These are phyloP conservation scores for Ethmia dodecea DNA, from an alignment of 2,888 invertebrate species.

Conservation along the genomic window DNA sequence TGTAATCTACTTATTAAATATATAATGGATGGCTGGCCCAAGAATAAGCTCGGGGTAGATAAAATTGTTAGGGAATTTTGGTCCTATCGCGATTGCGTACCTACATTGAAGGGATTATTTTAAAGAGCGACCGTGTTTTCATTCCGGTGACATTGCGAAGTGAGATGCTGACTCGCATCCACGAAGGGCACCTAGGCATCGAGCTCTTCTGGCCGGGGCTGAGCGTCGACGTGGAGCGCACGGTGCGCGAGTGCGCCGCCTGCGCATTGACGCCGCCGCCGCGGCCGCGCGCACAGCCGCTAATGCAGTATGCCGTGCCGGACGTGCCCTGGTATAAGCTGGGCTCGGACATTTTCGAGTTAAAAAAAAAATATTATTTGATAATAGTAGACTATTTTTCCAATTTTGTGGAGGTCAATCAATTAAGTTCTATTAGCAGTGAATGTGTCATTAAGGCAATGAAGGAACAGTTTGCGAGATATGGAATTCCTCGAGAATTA, in stretches of 20 bases:
- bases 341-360: background rate
- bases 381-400: background rate
- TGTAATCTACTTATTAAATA: slow-evolving; percentile 12
- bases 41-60: slow-evolving; percentile 8
- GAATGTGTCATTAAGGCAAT: background rate
- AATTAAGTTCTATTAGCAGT: background rate
- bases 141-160: slow-evolving; percentile 8
- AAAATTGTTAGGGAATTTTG: slow-evolving; percentile 1
- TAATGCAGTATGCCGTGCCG: slow-evolving; percentile 12
- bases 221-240: background rate
- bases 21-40: slow-evolving; percentile 17
- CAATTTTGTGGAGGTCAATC: background rate
- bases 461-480: background rate
- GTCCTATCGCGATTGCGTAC: slow-evolving; percentile 10
- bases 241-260: slow-evolving; percentile 10
- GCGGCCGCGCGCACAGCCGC: slow-evolving; percentile 13
- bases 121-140: background rate
- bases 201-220: slow-evolving; percentile 19
- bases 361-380: background rate
- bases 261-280: too few relatives aligned
- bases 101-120: slow-evolving; percentile 2
- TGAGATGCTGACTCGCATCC: too few relatives aligned
- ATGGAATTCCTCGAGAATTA: background rate
- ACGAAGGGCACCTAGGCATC: slow-evolving; percentile 20
- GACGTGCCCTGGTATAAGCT: background rate